Percentiles rank a stretch among this genome's conserved stretches.
These are phyloP conservation scores for Hecatera dysodea DNA, from an alignment of 2,888 invertebrate species.

Conservation along the genomic window DNA sequence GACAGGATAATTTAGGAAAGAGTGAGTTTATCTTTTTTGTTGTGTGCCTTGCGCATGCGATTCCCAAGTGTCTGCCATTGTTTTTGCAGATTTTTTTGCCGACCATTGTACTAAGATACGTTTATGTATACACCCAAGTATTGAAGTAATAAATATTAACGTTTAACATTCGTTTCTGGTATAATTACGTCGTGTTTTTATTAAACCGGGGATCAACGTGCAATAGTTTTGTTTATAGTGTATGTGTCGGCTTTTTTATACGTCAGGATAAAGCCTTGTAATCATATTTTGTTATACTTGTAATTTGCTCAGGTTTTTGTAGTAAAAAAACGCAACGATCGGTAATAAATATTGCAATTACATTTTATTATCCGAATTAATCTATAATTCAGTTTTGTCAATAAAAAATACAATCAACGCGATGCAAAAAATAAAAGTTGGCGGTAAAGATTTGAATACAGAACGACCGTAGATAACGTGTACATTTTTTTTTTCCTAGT, in stretches of 20 bases:
- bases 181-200: slow-evolving; percentile 79
- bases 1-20: slow-evolving; percentile 90
- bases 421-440: slow-evolving; percentile 53
- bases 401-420: slow-evolving; percentile 49
- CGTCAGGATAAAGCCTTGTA: slow-evolving; percentile 63
- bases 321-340: slow-evolving; percentile 62
- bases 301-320: slow-evolving; percentile 59
- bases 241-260: slow-evolving; percentile 51
- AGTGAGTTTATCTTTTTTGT: slow-evolving; percentile 75
- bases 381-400: slow-evolving; percentile 46
- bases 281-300: slow-evolving; percentile 67
- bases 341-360: slow-evolving; percentile 67
- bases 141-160: slow-evolving; percentile 79
- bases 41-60: slow-evolving; percentile 80
- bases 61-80: slow-evolving; percentile 73
- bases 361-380: slow-evolving; percentile 64
- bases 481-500: slow-evolving; percentile 20
- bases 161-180: slow-evolving; percentile 79
- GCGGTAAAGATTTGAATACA: slow-evolving; percentile 48
- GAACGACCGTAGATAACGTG: slow-evolving; percentile 29
- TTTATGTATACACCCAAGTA: slow-evolving; percentile 78
- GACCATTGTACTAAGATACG: slow-evolving; percentile 79
- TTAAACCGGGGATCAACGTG: slow-evolving; percentile 59
- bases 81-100: slow-evolving; percentile 81
- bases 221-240: slow-evolving; percentile 69